Evolutionary conservation across 2,888 invertebrate species (phyloP).

Genomic region (Hirtodrosophila alboralis): DNA sequence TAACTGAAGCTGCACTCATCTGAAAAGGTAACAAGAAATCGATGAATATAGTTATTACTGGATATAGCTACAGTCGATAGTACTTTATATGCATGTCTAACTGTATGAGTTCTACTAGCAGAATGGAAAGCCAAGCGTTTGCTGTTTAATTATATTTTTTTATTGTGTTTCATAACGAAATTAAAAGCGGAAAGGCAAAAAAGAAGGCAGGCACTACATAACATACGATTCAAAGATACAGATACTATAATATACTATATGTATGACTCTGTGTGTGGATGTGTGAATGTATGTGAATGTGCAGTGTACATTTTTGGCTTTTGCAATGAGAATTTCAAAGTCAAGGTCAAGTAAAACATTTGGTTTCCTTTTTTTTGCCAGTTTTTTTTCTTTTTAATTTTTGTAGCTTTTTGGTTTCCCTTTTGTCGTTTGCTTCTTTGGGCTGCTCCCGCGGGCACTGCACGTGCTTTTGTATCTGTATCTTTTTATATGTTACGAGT

Average conservation of each 20-base stretch:
- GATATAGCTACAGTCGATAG: conserved; percentile 20
- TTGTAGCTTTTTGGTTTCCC: conserved; percentile 33
- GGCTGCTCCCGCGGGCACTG: conserved; percentile 40
- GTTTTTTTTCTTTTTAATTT: no score
- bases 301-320: conserved; percentile 24
- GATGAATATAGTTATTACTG: conserved; percentile 32
- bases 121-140: conserved; percentile 7
- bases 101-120: conserved; percentile 8
- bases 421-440: conserved; percentile 33
- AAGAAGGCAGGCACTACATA: conserved; percentile 18
- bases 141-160: background rate
- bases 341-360: conserved; percentile 80
- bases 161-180: conserved; percentile 4
- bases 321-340: conserved; percentile 79
- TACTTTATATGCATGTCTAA: background rate
- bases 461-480: conserved; percentile 59
- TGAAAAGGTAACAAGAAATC: conserved; percentile 52
- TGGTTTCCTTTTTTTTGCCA: conserved; percentile 59
- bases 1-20: conserved; percentile 50
- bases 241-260: conserved; percentile 1
- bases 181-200: conserved; percentile 8
- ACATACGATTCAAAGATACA: conserved; percentile 18
- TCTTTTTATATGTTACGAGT: conserved; percentile 35
- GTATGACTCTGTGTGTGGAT: conserved; percentile 10
- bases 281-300: conserved; percentile 24